Evolutionary conservation across 1,140 invertebrate genomes (phyloP).

Genomic region (Eumaeus atala): DNA sequence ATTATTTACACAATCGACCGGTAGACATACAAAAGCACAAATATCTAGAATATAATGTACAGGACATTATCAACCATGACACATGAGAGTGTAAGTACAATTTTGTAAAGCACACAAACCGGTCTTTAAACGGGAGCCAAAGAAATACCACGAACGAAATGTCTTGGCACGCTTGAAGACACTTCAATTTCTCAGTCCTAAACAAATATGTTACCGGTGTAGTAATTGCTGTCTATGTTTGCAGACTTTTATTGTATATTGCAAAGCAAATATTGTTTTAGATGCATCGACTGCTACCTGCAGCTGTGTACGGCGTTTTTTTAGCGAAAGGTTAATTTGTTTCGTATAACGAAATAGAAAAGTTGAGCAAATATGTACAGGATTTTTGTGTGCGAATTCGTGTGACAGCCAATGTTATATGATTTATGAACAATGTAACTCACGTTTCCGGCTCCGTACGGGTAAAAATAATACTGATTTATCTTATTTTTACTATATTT

Average conservation of each 20-base stretch:
- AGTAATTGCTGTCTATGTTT: slow-evolving; percentile 70
- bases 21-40: slow-evolving; percentile 42
- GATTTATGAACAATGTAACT: too few species aligned
- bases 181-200: slow-evolving; percentile 72
- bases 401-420: too few species aligned
- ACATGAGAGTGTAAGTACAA: not conserved
- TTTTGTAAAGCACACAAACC: slow-evolving; percentile 3
- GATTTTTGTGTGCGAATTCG: too few species aligned
- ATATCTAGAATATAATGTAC: slow-evolving; percentile 21
- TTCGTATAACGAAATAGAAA: slow-evolving; percentile 11
- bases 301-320: slow-evolving; percentile 47
- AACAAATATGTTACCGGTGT: slow-evolving; percentile 69
- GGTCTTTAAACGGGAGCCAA: slow-evolving; percentile 31
- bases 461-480: too few species aligned
- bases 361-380: slow-evolving; percentile 21
- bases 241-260: slow-evolving; percentile 71
- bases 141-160: slow-evolving; percentile 62
- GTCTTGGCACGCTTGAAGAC: slow-evolving; percentile 65
- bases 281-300: slow-evolving; percentile 63
- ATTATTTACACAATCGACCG: slow-evolving; percentile 62
- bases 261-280: slow-evolving; percentile 67
- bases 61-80: not conserved
- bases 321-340: slow-evolving; percentile 54
- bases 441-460: too few species aligned
- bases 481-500: too few species aligned